phyloP scores from a whole-genome alignment of 1,140 invertebrate species.

The Apis dorsata region DNA sequence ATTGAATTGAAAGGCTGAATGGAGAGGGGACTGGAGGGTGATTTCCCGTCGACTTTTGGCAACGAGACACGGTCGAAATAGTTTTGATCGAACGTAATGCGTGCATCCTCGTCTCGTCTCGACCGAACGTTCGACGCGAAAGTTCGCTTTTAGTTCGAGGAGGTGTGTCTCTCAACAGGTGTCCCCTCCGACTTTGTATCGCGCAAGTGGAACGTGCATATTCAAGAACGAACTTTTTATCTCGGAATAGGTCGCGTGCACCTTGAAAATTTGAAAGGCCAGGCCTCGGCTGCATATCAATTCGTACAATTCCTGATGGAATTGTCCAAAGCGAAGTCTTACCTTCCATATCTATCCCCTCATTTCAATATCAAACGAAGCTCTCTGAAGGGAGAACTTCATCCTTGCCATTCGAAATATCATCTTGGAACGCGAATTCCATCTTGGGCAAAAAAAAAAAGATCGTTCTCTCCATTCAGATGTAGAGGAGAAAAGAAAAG shows the following conservation, averaged over 20 bases:
- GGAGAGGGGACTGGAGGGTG: too few species aligned
- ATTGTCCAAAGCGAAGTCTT: background rate
- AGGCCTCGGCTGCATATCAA: background rate
- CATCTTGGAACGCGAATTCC: background rate
- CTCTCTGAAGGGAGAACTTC: background rate
- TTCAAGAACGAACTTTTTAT: background rate
- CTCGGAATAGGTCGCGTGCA: background rate
- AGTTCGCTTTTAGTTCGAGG: background rate
- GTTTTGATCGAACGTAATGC: background rate
- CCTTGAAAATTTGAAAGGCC: constrained; percentile 9
- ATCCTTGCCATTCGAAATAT: background rate
- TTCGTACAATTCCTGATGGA: background rate
- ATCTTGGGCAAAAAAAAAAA: background rate
- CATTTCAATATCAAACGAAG: background rate
- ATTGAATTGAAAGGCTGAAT: too few species aligned
- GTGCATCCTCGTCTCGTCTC: background rate
- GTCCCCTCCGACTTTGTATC: constrained; percentile 12
- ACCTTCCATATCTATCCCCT: background rate
- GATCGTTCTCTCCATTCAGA: background rate
- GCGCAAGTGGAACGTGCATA: background rate
- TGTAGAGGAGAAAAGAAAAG: background rate
- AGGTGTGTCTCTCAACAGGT: constrained; percentile 13
- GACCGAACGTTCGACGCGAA: background rate
- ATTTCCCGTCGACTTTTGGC: too few species aligned
- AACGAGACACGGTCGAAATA: background rate